These are phyloP conservation scores for Drosophila pseudoobscura DNA, from an alignment of 1,140 invertebrate genomes.

Conservation along the genomic window DNA sequence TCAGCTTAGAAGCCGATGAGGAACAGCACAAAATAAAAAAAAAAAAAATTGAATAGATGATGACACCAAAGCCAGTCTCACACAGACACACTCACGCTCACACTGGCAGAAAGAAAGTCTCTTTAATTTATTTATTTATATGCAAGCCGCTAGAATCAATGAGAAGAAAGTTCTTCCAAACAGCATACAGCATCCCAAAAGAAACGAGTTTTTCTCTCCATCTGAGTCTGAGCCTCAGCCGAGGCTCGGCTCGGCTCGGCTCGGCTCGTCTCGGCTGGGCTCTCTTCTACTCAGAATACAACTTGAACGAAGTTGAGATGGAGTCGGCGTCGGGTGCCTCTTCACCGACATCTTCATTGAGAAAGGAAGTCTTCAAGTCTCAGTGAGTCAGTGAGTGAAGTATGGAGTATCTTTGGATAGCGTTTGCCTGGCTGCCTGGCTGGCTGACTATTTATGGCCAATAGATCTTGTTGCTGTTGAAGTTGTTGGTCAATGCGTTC, in stretches of 20 bases:
- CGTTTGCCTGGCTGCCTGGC: slow-evolving; percentile 20
- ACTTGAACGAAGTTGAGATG: slow-evolving; percentile 18
- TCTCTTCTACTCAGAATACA: slow-evolving; percentile 46
- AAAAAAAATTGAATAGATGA: slow-evolving; percentile 54
- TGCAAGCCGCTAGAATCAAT: slow-evolving; percentile 74
- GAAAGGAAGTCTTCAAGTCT: slow-evolving; percentile 26
- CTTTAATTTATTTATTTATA: slow-evolving; percentile 80
- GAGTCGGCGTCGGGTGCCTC: slow-evolving; percentile 10
- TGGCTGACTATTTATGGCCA: slow-evolving; percentile 71
- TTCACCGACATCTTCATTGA: slow-evolving; percentile 28
- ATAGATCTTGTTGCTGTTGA: slow-evolving; percentile 34
- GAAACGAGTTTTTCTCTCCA: slow-evolving; percentile 41
- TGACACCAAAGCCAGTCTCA: slow-evolving; percentile 61
- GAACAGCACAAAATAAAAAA: background rate
- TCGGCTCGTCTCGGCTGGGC: background rate
- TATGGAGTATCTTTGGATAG: slow-evolving; percentile 16
- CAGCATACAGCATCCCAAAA: slow-evolving; percentile 71
- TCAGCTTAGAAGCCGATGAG: slow-evolving; percentile 26
- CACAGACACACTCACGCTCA: slow-evolving; percentile 18
- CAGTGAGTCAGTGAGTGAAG: slow-evolving; percentile 40
- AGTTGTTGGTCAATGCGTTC: slow-evolving; percentile 71
- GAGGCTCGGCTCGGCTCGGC: background rate
- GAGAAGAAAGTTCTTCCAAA: slow-evolving; percentile 70
- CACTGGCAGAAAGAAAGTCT: slow-evolving; percentile 69
- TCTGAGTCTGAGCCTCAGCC: slow-evolving; percentile 11